These are phyloP conservation scores for Crotalus horridus DNA, from an alignment of 2,113 vertebrate species.

Conservation along the genomic window DNA sequence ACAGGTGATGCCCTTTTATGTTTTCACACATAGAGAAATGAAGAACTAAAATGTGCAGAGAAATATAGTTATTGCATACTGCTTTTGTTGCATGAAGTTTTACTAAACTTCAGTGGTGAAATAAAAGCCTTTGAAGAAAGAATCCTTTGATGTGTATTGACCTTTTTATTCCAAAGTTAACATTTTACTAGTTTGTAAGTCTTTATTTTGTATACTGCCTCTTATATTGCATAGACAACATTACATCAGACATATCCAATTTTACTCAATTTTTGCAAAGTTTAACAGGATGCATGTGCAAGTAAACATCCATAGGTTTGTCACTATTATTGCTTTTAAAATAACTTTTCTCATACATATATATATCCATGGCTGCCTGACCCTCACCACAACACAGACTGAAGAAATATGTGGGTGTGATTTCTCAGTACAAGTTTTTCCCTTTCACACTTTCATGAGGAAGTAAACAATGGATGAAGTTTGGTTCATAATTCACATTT, in stretches of 20 bases:
- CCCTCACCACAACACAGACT: background rate
- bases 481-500: background rate
- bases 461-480: background rate
- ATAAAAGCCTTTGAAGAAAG: background rate
- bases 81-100: background rate
- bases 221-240: background rate
- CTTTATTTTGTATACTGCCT: background rate
- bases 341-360: background rate
- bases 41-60: background rate
- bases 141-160: background rate
- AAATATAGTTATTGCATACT: background rate
- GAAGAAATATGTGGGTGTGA: background rate
- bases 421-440: background rate
- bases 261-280: background rate
- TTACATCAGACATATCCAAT: background rate
- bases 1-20: constrained; percentile 41
- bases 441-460: background rate
- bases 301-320: background rate
- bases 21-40: constrained; percentile 29
- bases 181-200: background rate
- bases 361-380: background rate
- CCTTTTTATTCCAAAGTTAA: background rate
- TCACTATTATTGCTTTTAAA: background rate
- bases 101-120: background rate
- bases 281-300: background rate